These are phyloP conservation scores for Poliocrania exsul DNA, from an alignment of 2,797 vertebrate genomes.

Conservation along the genomic window DNA sequence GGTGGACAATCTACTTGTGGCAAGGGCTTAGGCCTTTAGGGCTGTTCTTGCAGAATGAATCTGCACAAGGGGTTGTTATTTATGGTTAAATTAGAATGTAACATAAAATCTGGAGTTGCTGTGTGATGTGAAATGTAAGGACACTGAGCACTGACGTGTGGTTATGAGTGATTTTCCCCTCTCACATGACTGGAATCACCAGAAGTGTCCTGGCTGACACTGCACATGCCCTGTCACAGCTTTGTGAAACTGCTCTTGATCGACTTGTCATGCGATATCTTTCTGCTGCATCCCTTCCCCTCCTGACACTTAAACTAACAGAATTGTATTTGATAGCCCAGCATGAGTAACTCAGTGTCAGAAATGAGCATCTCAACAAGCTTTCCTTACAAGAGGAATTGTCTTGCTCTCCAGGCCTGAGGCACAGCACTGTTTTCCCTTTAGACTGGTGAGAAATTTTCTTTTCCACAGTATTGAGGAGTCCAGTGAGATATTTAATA, in stretches of 20 bases:
- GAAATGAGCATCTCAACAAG: neutral
- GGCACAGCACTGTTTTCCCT: neutral
- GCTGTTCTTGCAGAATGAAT: neutral
- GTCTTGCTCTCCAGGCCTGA: neutral
- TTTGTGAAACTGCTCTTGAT: neutral
- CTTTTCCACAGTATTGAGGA: neutral
- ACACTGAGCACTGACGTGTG: neutral
- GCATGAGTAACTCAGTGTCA: neutral
- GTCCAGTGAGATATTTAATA: conserved; percentile 19
- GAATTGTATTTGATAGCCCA: neutral
- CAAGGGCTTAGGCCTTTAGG: neutral
- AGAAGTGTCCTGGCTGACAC: neutral
- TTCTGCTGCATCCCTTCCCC: neutral
- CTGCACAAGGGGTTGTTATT: neutral
- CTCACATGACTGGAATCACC: neutral
- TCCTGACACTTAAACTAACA: neutral
- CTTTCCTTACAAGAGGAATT: neutral
- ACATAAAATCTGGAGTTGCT: neutral
- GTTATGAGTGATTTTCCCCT: neutral
- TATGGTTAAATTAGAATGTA: neutral
- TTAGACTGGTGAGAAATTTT: neutral
- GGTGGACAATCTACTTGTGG: neutral
- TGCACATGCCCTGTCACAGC: neutral
- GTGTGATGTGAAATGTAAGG: neutral
- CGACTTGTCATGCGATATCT: neutral